Base-by-base conservation (phyloP, 2,888 invertebrate species). In the Chrysolina americana region DNA sequence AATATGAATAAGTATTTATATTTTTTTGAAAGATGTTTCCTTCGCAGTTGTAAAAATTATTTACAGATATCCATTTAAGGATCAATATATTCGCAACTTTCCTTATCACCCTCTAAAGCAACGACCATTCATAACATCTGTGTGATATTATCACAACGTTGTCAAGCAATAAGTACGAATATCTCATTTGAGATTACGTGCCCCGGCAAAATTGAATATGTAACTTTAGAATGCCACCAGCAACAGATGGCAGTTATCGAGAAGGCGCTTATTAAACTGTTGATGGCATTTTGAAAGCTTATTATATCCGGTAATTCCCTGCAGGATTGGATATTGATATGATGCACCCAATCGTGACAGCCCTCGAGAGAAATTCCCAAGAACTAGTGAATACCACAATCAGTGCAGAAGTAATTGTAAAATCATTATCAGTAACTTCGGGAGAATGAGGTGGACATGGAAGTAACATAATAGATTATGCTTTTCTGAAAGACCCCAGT, bases 151-250 rank as follows among this genome's bases (percentile, higher is more conserved):
- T 13, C 53, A 53, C 13, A 53, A 19, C 53, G 53, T 13, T 53
- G 53, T 53, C 13, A 21, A 53, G 53, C 21, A 17, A 53, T 53
- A 11, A 53, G 11, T 36, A 36, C 8, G 8, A 28, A 36, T 36
- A 9, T 21, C 21, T 2, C 13, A 53, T 13, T 53, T 21, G 11
- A 53, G 21, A 53, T 53, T 53, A 13, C 5, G 3, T 13, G 53
- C 53, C 53, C 21, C 3, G 19, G 53, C 36, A 21, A 21, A 53
- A 53, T 53, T 53, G 4, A 53, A 53, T 53, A 17, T 21, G 19
- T 21, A 53, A 21, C 19, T 53, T 53, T 19, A 53, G 53, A 53
- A 53, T 11, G 53, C 21, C 53, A 53, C 53, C 53, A 11, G 53
- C 53, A 53, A 13, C 53, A 23, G 19, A 53, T 13, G 21, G 53